A percentile compares a stretch with the other conserved stretches of the same genome.
These are phyloP conservation scores for Danaus melanippus DNA, from an alignment of 1,140 invertebrate genomes.

Conservation along the genomic window DNA sequence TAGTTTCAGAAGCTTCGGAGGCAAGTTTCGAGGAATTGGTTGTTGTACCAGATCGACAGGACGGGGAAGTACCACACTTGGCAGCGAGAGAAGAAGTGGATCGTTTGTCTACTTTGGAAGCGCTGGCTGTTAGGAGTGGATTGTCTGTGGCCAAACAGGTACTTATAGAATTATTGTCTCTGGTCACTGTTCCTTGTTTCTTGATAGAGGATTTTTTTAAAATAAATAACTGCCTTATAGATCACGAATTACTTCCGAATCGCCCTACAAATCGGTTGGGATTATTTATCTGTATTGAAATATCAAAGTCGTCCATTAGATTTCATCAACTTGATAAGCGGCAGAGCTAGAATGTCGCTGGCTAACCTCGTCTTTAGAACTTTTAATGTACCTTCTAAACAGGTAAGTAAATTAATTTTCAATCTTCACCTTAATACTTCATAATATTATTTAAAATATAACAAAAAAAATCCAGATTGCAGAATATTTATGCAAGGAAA, in stretches of 20 bases:
- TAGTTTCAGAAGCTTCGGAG: conserved; percentile 60
- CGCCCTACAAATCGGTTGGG: conserved; percentile 62
- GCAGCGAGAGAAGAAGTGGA: conserved; percentile 59
- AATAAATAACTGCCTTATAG: conserved; percentile 21
- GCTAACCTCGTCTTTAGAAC: conserved; percentile 67
- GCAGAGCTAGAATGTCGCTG: conserved; percentile 58
- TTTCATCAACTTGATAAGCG: conserved; percentile 65
- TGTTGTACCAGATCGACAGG: conserved; percentile 59
- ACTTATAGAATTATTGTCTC: conserved; percentile 1
- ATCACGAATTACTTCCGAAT: conserved; percentile 63
- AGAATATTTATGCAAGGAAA: conserved; percentile 72
- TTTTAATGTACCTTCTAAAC: conserved; percentile 60
- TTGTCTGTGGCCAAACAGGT: conserved; percentile 59
- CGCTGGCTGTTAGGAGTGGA: conserved; percentile 51
- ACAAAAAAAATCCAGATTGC: conserved; percentile 55
- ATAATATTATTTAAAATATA: too few relatives aligned
- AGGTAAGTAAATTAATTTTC: conserved; percentile 34
- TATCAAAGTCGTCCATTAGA: conserved; percentile 59
- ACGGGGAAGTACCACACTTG: conserved; percentile 38
- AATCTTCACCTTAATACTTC: too few relatives aligned
- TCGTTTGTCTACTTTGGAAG: conserved; percentile 53
- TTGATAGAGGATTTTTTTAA: neutral
- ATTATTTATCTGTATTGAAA: conserved; percentile 59
- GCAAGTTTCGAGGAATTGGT: conserved; percentile 66
- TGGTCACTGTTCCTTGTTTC: neutral